A percentile compares a stretch with the other conserved stretches of the same genome.
These are phyloP conservation scores for Achatina immaculata DNA, from an alignment of 1,140 invertebrate genomes.

Conservation along the genomic window DNA sequence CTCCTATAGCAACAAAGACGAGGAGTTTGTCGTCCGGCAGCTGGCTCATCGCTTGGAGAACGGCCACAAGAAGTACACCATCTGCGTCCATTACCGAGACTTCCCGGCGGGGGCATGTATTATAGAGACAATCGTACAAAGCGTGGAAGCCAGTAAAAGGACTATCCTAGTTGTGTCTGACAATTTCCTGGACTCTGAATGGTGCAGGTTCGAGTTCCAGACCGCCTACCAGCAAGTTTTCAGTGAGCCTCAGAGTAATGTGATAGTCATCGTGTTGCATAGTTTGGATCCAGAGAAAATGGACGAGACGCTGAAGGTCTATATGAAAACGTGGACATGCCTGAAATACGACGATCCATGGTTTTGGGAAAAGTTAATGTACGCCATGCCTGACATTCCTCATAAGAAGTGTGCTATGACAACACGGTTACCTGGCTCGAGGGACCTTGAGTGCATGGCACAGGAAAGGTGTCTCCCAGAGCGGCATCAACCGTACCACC, in stretches of 20 bases:
- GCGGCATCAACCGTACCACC: background rate
- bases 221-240: conserved; percentile 54
- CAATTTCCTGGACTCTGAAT: conserved; percentile 54
- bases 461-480: background rate
- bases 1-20: conserved; percentile 56
- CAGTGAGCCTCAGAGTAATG: conserved; percentile 44
- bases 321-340: conserved; percentile 76
- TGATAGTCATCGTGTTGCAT: conserved; percentile 53
- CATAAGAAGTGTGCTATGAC: background rate
- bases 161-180: conserved; percentile 54
- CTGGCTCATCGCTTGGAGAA: conserved; percentile 55
- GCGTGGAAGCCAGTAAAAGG: conserved; percentile 52
- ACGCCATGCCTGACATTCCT: conserved; percentile 80
- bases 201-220: conserved; percentile 60
- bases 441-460: conserved; percentile 40
- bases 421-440: background rate
- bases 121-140: conserved; percentile 51
- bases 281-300: conserved; percentile 49
- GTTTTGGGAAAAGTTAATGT: conserved; percentile 94
- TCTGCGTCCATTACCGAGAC: conserved; percentile 59
- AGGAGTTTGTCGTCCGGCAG: conserved; percentile 53
- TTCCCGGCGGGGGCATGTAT: conserved; percentile 54
- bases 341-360: conserved; percentile 78
- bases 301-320: conserved; percentile 47
- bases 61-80: conserved; percentile 47